Evolutionary conservation across 2,888 invertebrate species (phyloP), one percentile per base, ranked within the genome.

Genomic region (Bombylius discolor): DNA sequence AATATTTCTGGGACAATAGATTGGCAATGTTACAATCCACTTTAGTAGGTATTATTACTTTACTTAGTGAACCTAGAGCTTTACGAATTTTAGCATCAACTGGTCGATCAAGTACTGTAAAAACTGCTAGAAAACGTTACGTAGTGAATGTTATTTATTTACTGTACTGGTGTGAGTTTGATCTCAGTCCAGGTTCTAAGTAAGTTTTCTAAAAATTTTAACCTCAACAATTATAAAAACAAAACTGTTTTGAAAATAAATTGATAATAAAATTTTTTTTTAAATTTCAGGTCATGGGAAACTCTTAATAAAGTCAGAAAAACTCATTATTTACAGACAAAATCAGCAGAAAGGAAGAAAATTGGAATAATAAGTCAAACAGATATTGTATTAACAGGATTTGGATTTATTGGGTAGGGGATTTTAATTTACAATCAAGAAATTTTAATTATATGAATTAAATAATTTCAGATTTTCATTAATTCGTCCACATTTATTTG

Each of bases 301-400:
- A 85, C 87, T 0, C 64, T 87, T 44, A 71, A 75, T 61, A 71
- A 78, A 45, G 84, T 87, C 0, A 77, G 83, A 51, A 76, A 71
- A 31, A 78, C 82, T 44, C 87, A 87, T 66, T 73, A 81, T 57
- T 72, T 77, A 8, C 81, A 82, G 0, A 80, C 80, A 7, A 73
- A 76, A 31, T 65, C 70, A 0, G 66, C 75, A 2, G 70, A 55
- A 51, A 68, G 4, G 70, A 73, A 72, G 79, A 73, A 79, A 8
- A 62, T 76, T 4, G 78, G 78, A 0, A 69, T 75, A 13, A 81
- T 89, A 36, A 81, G 83, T 0, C 90, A 91, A 68, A 77, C 82
- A 58, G 89, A 89, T 66, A 79, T 92, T 78, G 83, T 83, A 0
- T 68, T 89, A 8, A 89, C 90, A 0, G 86, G 86, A 69, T 87